Evolutionary conservation across 2,113 vertebrate species (phyloP).

Genomic region (Dissostichus mawsoni): DNA sequence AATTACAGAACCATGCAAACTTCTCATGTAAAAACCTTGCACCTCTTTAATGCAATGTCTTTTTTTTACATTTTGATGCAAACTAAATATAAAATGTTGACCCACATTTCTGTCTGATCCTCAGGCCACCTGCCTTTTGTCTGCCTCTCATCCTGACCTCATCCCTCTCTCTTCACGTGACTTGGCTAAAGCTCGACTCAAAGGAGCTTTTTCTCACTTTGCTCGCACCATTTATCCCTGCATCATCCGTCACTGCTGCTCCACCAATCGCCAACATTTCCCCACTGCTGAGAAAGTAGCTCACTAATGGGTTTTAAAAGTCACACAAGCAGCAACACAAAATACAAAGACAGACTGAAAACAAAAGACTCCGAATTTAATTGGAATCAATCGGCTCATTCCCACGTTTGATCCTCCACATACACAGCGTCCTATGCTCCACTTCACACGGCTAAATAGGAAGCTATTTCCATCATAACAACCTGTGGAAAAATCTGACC

Average conservation of each 20-base stretch:
- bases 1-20: background rate
- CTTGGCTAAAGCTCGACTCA: slow-evolving; percentile 64
- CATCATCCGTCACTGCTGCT: slow-evolving; percentile 32
- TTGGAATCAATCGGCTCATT: slow-evolving; percentile 74
- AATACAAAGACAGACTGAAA: slow-evolving; percentile 26
- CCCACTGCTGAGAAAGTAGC: slow-evolving; percentile 45
- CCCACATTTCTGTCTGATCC: slow-evolving; percentile 15
- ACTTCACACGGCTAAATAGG: slow-evolving; percentile 58
- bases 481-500: slow-evolving; percentile 64
- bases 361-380: slow-evolving; percentile 70
- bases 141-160: slow-evolving; percentile 42
- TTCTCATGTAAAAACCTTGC: background rate
- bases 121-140: slow-evolving; percentile 45
- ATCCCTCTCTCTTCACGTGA: slow-evolving; percentile 62
- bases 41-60: background rate
- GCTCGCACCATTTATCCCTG: slow-evolving; percentile 25
- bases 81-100: background rate
- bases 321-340: slow-evolving; percentile 48
- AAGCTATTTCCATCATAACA: slow-evolving; percentile 27
- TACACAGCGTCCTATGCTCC: slow-evolving; percentile 59
- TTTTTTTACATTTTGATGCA: background rate
- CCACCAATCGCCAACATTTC: slow-evolving; percentile 11
- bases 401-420: slow-evolving; percentile 69
- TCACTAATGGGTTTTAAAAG: slow-evolving; percentile 58
- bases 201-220: slow-evolving; percentile 72